phyloP scores from a whole-genome alignment of 2,113 vertebrate species.

The Cavia aperea region DNA sequence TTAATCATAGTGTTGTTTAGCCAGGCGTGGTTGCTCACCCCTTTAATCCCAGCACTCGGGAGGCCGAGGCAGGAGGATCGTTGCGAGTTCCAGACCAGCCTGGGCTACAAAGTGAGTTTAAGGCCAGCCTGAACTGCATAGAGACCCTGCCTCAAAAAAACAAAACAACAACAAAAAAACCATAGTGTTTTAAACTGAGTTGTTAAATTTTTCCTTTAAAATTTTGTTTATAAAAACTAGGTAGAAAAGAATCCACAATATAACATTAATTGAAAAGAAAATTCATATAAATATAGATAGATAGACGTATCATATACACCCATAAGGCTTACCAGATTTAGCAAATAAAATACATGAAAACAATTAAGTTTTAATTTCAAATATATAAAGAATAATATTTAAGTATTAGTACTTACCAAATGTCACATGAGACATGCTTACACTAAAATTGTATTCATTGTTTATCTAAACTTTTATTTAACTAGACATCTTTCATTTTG shows the following conservation, averaged over 20 bases:
- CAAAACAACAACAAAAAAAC: too few relatives aligned
- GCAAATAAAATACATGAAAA: background rate
- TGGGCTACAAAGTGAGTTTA: too few relatives aligned
- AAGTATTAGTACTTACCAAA: background rate
- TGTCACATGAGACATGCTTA: background rate
- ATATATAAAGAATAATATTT: background rate
- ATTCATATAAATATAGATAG: background rate
- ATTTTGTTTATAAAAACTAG: background rate
- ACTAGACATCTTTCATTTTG: background rate
- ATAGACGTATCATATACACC: background rate
- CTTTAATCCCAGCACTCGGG: too few relatives aligned
- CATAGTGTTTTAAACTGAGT: background rate
- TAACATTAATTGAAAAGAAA: slow-evolving; percentile 2
- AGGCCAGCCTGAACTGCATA: too few relatives aligned
- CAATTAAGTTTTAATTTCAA: background rate
- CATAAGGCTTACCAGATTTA: background rate
- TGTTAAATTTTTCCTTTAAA: slow-evolving; percentile 14
- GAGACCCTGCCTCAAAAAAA: too few relatives aligned
- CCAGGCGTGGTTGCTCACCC: too few relatives aligned
- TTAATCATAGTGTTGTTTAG: too few relatives aligned
- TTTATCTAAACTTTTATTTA: background rate
- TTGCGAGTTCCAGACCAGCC: too few relatives aligned
- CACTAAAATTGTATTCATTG: background rate
- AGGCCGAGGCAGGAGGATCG: too few relatives aligned
- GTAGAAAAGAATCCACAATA: background rate